Base-by-base conservation (phyloP, 2,888 invertebrate genomes). In the Pterostichus madidus region DNA sequence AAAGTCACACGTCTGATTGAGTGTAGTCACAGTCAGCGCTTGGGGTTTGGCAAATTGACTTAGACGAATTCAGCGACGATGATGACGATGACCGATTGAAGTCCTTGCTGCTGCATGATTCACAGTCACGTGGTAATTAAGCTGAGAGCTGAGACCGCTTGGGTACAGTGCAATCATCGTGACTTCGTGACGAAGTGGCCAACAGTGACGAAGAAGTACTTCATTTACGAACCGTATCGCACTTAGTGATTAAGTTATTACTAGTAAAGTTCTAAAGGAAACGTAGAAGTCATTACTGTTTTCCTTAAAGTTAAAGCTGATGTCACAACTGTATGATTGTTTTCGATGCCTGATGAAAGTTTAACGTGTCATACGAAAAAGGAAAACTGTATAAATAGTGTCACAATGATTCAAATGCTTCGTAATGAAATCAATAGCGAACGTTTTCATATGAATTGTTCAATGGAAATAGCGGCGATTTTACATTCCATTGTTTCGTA, bases 181-280 rank as follows among this genome's bases (percentile, higher is more conserved):
- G 39, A 44, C 44, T 7, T 11, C 11, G 44, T 52, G 52, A 52
- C 52, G 52, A 52, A 52, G 52, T n/a, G 52, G 24, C 24, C 24
- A 24, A 24, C 24, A 44, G n/a, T 52, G 52, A 56, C 56, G 56
- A 56, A 56, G 56, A 56, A 17, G 17, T 56, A 15, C n/a, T 56
- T 56, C 1, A 17, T 24, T 24, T 24, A 24, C 24, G 15, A 17
- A 56, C 24, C 24, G 13, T 56, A 13, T 56, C 56, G 56, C 56
- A 56, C 24, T 17, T 17, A 56, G 56, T 56, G 56, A 17, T 13
- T 56, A 56, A 56, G 17, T 17, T 13, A 56, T 49, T 49, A 10
- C 17, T 13, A 17, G 17, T 56, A 56, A 31, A 17, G 56, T 49
- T 49, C 10, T 13, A 49, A 49, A 49, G 44, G 44, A 44, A 44